Conservation (phyloP, 2,113 vertebrate genomes). For the Mustela nigripes region DNA sequence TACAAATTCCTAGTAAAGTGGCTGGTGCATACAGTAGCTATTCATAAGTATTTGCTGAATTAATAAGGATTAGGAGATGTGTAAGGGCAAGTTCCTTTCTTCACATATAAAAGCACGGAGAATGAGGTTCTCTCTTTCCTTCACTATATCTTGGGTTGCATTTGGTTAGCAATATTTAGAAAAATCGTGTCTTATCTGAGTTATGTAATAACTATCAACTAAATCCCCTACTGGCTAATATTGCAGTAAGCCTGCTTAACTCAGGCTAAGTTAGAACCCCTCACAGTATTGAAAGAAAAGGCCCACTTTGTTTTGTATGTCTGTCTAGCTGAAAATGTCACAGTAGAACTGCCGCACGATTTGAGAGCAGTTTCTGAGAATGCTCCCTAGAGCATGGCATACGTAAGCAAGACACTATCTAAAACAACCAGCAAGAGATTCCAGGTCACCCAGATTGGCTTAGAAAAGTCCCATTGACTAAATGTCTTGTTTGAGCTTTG, state of each 20-base stretch:
- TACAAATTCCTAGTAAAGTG: constrained; percentile 35
- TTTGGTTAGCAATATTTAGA: constrained; percentile 13
- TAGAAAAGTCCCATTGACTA: constrained; percentile 58
- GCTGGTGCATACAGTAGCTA: not conserved
- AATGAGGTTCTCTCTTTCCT: constrained; percentile 30
- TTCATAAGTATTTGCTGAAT: constrained; percentile 42
- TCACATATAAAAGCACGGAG: not conserved
- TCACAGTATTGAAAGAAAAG: constrained; percentile 48
- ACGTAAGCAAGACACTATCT: constrained; percentile 36
- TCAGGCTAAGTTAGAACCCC: constrained; percentile 27
- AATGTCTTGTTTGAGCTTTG: constrained; percentile 71
- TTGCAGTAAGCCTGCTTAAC: constrained; percentile 9
- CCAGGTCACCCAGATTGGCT: constrained; percentile 61
- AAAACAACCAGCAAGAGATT: constrained; percentile 55
- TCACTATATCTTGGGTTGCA: not conserved
- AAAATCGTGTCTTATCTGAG: constrained; percentile 6
- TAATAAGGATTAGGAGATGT: constrained; percentile 18
- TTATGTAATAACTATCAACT: constrained; percentile 32
- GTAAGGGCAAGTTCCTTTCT: constrained; percentile 34
- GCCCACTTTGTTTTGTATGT: constrained; percentile 22
- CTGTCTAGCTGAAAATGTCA: constrained; percentile 28
- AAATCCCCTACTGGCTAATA: constrained; percentile 32
- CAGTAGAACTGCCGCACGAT: not conserved
- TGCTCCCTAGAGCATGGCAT: not conserved
- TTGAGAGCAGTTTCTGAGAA: constrained; percentile 24